Evolutionary conservation across 2,113 vertebrate species (phyloP), one percentile per base, ranked within the genome.

Genomic region (Mobula hypostoma): DNA sequence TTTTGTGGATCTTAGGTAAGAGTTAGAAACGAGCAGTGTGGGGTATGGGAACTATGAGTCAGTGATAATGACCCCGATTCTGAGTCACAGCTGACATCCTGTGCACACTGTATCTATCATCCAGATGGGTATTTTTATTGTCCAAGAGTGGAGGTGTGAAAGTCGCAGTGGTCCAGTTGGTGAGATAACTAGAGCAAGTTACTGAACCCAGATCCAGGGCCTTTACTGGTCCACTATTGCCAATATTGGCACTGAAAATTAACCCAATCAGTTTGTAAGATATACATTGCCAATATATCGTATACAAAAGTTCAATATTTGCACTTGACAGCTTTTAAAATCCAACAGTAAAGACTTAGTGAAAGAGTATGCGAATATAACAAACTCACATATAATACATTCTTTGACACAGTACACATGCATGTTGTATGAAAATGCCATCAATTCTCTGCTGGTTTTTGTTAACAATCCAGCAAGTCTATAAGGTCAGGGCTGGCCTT

Each of bases 261-360:
- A 3, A 87, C 56, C 12, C 56, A 87, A 29, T 87, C 48, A 11
- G 24, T 15, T 61, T 58, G 5, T 48, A 61, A 87, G 56, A 87
- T 87, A 61, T n/a, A 87, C 24, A 58, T 29, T 61, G 56, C 29
- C 58, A 56, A 14, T 87, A n/a, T 9, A 87, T 27, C 48, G n/a
- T 61, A 29, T 9, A 88, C n/a, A 24, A 66, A 29, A 15, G 36
- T 36, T 27, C 12, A n/a, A 88, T 58, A 88, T 61, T n/a, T 88
- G 85, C 36, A 32, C n/a, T 66, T 58, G n/a, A 66, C 29, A n/a
- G 83, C 85, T 63, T 66, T 88, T 88, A 88, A 88, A 29, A 88
- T 32, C 58, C 12, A 32, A 32, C 83, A 61, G 83, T 56, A 61
- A 87, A 87, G 24, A 61, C 27, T 87, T 7, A 61, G 40, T 48